Evolutionary conservation across 30 jellyfish, hydroid and myxozoan species (phyloP), one percentile per base, ranked within the genome.

Genomic region (Hydra vulgaris): DNA sequence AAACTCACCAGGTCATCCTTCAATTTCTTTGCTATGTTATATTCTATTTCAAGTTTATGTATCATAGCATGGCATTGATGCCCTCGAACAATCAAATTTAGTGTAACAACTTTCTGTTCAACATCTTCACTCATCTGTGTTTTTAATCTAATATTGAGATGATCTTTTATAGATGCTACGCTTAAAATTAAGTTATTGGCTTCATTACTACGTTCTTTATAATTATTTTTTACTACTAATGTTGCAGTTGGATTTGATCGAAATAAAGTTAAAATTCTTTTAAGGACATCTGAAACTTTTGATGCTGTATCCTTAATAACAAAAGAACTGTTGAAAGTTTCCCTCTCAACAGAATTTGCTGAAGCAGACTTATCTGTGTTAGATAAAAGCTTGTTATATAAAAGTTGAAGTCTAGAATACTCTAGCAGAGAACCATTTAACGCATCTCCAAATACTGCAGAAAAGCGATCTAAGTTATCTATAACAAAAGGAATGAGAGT

Each of bases 61-160:
- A 91, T 87, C 18, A 84, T 73, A 4, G 89, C 27, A 66, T 75
- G 88, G 23, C 96, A 86, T 71, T 86, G 87, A 23, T 84, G 83
- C 53, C 87, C 90, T 27, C 76, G 80, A 78, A 67, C 74, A 53
- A 82, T 86, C 79, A 91, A 52, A 23, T 84, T 82, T 66, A 84
- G 84, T 27, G 88, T 72, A 81, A 81, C 85, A 54, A 70, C 77
- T 21, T 87, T 88, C 52, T 87, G 80, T 77, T 91, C 95, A 8
- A 73, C 82, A 52, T 91, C 97, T 75, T 91, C 97, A 1, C 87
- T 91, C 16, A 94, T 89, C 21, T 90, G 77, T 61, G 97, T 91
- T 0, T 71, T 89, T 68, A 91, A 87, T 74, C 95, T 72, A 23
- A 77, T 61, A 40, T 82, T 74, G 22, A 87, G 89, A 82, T 82